Evolutionary conservation across 2,797 vertebrate species (phyloP).

Genomic region (Hozukius guyotensis): DNA sequence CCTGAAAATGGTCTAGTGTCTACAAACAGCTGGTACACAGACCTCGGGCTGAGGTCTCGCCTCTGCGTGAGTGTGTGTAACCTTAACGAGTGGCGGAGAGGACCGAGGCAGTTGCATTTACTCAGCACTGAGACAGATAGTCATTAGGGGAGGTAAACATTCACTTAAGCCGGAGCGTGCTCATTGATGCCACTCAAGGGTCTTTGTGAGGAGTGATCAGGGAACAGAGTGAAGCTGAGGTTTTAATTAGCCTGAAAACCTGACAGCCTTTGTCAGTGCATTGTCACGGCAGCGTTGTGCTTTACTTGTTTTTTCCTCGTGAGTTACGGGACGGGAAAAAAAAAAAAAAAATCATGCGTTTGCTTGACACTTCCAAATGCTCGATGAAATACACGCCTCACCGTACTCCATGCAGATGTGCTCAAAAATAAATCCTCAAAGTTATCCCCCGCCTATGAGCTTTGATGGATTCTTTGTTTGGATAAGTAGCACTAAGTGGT

Average conservation of each 20-base stretch:
- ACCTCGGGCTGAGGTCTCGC: slow-evolving; percentile 31
- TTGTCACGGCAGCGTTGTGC: slow-evolving; percentile 46
- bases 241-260: slow-evolving; percentile 83
- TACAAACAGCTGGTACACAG: slow-evolving; percentile 43
- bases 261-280: slow-evolving; percentile 77
- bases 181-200: slow-evolving; percentile 78
- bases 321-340: neutral
- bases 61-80: slow-evolving; percentile 40
- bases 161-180: slow-evolving; percentile 78
- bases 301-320: slow-evolving; percentile 25
- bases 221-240: slow-evolving; percentile 73
- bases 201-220: slow-evolving; percentile 75
- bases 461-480: slow-evolving; percentile 26
- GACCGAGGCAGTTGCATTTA: slow-evolving; percentile 64
- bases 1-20: slow-evolving; percentile 30
- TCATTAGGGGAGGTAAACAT: slow-evolving; percentile 84
- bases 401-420: neutral
- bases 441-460: slow-evolving; percentile 1
- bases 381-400: neutral
- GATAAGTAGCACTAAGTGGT: slow-evolving; percentile 20
- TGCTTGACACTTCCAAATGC: slow-evolving; percentile 3
- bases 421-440: slow-evolving; percentile 9
- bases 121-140: slow-evolving; percentile 75
- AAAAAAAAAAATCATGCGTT: neutral
- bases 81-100: slow-evolving; percentile 31